Evolutionary conservation across 1,140 invertebrate genomes (phyloP).

Genomic region (Harpegnathos saltator): DNA sequence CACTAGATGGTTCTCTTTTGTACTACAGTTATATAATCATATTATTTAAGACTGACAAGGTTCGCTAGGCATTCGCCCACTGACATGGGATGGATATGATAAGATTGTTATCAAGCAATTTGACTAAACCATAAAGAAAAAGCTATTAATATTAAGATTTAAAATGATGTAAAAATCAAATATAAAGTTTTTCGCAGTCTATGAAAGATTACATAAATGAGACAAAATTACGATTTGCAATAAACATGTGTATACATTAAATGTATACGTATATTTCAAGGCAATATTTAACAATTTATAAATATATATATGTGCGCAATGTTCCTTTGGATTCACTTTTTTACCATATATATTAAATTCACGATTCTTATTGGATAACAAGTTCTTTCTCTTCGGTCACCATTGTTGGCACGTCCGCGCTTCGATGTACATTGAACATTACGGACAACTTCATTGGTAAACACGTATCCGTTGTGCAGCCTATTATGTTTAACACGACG

Average conservation of each 20-base stretch:
- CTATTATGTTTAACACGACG: conserved; percentile 83
- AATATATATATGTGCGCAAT: no score
- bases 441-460: conserved; percentile 83
- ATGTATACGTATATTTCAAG: no score
- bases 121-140: not conserved
- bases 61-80: not conserved
- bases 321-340: not conserved
- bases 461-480: conserved; percentile 84
- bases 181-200: conserved; percentile 11
- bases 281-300: no score
- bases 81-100: not conserved
- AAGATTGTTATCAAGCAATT: conserved; percentile 1
- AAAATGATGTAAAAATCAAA: not conserved
- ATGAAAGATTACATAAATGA: not conserved
- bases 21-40: not conserved
- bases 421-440: conserved; percentile 83
- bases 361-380: conserved; percentile 50
- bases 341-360: not conserved
- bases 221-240: not conserved
- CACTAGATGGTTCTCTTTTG: not conserved
- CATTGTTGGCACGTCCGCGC: conserved; percentile 65
- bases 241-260: not conserved
- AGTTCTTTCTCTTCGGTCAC: conserved; percentile 77
- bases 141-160: not conserved
- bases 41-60: conserved; percentile 30